These are phyloP conservation scores for Selene dorsalis DNA, from an alignment of 2,797 vertebrate genomes.

Conservation along the genomic window DNA sequence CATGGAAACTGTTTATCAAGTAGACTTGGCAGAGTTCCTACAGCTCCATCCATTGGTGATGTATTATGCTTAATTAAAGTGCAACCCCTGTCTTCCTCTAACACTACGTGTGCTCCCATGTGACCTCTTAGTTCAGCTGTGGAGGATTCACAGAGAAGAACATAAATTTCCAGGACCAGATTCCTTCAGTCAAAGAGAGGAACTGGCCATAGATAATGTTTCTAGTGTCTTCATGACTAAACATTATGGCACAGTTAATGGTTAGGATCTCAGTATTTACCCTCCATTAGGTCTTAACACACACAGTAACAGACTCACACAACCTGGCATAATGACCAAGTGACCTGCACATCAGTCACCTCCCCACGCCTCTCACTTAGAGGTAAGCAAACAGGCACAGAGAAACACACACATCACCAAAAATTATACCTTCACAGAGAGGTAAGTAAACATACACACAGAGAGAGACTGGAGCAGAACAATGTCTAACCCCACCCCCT, in stretches of 20 bases:
- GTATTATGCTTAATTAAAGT: constrained; percentile 15
- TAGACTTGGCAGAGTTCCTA: not conserved
- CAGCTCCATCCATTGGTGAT: constrained; percentile 15
- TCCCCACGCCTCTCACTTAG: constrained; percentile 67
- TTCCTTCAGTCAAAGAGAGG: constrained; percentile 76
- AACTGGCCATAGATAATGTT: constrained; percentile 80
- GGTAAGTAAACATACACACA: constrained; percentile 61
- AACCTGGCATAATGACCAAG: constrained; percentile 66
- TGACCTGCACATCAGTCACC: constrained; percentile 73
- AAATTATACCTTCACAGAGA: constrained; percentile 57
- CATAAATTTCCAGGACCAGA: constrained; percentile 66
- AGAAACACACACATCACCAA: constrained; percentile 57
- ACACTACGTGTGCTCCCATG: not conserved
- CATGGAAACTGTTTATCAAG: not conserved
- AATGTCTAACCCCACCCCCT: constrained; percentile 63
- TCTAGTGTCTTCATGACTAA: constrained; percentile 82
- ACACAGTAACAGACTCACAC: constrained; percentile 57
- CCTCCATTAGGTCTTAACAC: constrained; percentile 86
- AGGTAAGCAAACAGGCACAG: constrained; percentile 75
- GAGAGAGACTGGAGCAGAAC: constrained; percentile 50
- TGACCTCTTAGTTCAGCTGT: constrained; percentile 29
- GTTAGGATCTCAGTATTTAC: constrained; percentile 92
- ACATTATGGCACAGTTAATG: constrained; percentile 90
- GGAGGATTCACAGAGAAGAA: constrained; percentile 32
- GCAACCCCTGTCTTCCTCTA: not conserved